phyloP scores from a whole-genome alignment of 2,797 vertebrate genomes.

The Psittacula echo region DNA sequence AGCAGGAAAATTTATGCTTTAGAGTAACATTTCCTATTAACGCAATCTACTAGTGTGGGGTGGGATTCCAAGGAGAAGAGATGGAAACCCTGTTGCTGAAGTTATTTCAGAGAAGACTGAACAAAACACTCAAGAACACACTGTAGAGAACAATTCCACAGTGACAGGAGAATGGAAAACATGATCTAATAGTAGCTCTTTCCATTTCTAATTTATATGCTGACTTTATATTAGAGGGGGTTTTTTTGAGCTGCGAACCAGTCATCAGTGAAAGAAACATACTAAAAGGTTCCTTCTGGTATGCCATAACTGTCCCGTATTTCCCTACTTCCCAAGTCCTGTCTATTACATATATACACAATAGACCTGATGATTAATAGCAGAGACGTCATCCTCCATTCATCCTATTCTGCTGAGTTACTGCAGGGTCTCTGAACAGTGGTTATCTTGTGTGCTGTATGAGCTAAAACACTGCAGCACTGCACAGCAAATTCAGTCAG shows the following conservation, averaged over 20 bases:
- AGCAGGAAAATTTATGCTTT: constrained; percentile 42
- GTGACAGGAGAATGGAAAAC: constrained; percentile 34
- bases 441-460: not conserved
- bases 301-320: not conserved
- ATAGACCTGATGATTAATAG: constrained; percentile 46
- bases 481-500: not conserved
- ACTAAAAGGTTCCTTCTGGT: not conserved
- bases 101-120: constrained; percentile 7
- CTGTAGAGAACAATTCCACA: constrained; percentile 4
- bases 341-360: constrained; percentile 7
- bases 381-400: not conserved
- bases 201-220: constrained; percentile 43
- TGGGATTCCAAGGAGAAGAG: constrained; percentile 28
- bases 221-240: not conserved
- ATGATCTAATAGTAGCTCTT: constrained; percentile 40
- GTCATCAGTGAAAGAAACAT: not conserved
- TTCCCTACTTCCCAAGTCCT: not conserved
- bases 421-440: constrained; percentile 8
- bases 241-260: not conserved
- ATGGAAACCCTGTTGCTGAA: constrained; percentile 11
- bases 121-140: not conserved
- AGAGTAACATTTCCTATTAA: constrained; percentile 46
- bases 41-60: not conserved
- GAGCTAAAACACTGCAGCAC: not conserved
- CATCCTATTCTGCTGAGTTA: constrained; percentile 43